Conservation (phyloP, 1,140 invertebrate genomes). For the Meloidogyne exigua region DNA sequence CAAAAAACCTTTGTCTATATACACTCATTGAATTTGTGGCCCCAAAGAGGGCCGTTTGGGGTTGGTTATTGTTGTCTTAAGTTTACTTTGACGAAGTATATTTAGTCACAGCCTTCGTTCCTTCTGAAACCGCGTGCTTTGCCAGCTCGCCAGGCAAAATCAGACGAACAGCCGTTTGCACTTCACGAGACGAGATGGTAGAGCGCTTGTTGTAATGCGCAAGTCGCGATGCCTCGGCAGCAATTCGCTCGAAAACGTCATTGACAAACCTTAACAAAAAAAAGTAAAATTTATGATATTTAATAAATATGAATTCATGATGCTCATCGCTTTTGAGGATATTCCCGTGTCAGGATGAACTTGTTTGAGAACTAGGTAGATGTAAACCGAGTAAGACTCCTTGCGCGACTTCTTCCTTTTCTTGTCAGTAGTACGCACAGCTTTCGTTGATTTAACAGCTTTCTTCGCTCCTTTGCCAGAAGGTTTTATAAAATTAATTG, state of each 20-base stretch:
- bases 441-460: constrained; percentile 66
- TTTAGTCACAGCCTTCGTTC: constrained; percentile 67
- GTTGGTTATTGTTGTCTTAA: not conserved
- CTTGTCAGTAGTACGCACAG: constrained; percentile 60
- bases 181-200: constrained; percentile 34
- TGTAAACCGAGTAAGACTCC: constrained; percentile 40
- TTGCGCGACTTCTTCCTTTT: constrained; percentile 6
- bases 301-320: constrained; percentile 71
- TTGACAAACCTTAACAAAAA: constrained; percentile 65
- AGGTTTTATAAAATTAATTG: no score
- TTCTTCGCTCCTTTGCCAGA: constrained; percentile 67
- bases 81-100: constrained; percentile 67
- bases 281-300: not conserved
- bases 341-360: constrained; percentile 67
- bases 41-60: constrained; percentile 29
- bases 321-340: constrained; percentile 69
- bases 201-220: constrained; percentile 73
- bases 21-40: not conserved
- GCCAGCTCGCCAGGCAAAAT: constrained; percentile 66
- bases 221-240: constrained; percentile 72
- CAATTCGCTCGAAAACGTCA: constrained; percentile 74
- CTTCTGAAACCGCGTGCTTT: constrained; percentile 63
- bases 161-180: constrained; percentile 64
- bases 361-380: constrained; percentile 37
- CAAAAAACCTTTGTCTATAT: not conserved